Percentiles rank a stretch among this genome's conserved stretches.
Conservation (phyloP, 2,888 invertebrate species). For the Tubulanus polymorphus region DNA sequence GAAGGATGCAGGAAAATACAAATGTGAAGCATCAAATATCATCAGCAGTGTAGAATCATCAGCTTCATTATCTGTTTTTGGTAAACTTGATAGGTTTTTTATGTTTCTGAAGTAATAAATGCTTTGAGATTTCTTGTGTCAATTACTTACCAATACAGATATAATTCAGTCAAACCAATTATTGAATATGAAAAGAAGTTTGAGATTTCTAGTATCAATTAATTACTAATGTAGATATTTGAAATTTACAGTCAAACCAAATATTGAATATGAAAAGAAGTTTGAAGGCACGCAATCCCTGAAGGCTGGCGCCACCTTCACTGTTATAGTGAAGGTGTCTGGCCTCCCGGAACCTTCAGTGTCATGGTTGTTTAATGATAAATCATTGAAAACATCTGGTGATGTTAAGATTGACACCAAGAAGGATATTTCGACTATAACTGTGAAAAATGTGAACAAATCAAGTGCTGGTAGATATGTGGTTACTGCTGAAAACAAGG, state of each 20-base stretch:
- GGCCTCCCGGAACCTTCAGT: slow-evolving; percentile 71
- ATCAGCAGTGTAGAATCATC: slow-evolving; percentile 5
- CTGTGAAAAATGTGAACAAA: slow-evolving; percentile 63
- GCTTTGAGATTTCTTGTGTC: neutral
- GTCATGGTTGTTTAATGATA: slow-evolving; percentile 67
- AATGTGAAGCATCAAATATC: slow-evolving; percentile 1
- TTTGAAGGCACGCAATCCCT: slow-evolving; percentile 64
- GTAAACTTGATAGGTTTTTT: slow-evolving; percentile 10
- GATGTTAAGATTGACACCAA: slow-evolving; percentile 30
- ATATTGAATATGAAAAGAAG: slow-evolving; percentile 64
- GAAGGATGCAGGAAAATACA: slow-evolving; percentile 1
- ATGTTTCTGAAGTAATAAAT: neutral
- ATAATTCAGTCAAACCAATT: slow-evolving; percentile 36
- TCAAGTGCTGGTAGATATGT: slow-evolving; percentile 86
- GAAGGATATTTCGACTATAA: slow-evolving; percentile 35
- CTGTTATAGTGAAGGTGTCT: slow-evolving; percentile 59
- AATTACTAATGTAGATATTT: neutral
- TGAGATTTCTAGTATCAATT: too few species aligned
- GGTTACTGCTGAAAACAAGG: slow-evolving; percentile 72
- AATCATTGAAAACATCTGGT: slow-evolving; percentile 36
- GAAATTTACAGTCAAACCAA: slow-evolving; percentile 32
- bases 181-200: slow-evolving; percentile 43
- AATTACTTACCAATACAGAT: neutral
- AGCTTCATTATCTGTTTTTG: slow-evolving; percentile 18
- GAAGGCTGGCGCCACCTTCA: slow-evolving; percentile 55